Conservation (phyloP, 2,113 vertebrate genomes). For the Cynopterus brachyotis region DNA sequence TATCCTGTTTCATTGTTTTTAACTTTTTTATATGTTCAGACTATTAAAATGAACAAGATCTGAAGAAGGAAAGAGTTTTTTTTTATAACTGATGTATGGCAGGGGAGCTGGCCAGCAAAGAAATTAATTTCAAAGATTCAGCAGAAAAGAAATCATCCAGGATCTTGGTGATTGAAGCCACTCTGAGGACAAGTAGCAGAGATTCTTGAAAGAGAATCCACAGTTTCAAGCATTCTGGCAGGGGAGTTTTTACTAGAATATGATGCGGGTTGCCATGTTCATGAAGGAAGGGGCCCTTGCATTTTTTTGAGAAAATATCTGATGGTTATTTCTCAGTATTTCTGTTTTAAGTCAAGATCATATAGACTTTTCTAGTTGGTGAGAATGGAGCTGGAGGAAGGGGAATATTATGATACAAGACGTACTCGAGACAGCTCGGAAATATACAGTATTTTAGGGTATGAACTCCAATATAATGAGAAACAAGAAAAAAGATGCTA, state of each 20-base stretch:
- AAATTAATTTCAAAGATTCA: background rate
- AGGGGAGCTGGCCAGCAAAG: background rate
- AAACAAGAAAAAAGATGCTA: background rate
- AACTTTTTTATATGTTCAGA: background rate
- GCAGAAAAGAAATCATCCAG: background rate
- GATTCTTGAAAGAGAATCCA: background rate
- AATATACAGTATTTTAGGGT: background rate
- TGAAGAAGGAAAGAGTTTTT: background rate
- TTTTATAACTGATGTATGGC: background rate
- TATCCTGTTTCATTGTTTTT: background rate
- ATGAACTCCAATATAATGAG: background rate
- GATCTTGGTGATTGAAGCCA: fast-evolving
- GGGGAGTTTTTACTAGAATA: background rate
- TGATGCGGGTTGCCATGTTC: fast-evolving
- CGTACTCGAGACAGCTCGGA: background rate
- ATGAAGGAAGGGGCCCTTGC: background rate
- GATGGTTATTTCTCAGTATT: background rate
- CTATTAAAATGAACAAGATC: background rate
- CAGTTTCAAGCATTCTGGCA: background rate
- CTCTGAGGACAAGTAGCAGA: background rate
- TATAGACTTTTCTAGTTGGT: background rate
- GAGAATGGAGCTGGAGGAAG: background rate
- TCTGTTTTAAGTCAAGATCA: background rate
- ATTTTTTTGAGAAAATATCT: background rate
- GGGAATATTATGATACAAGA: background rate